These are phyloP conservation scores for Apodemia hepburni DNA, from an alignment of 2,888 invertebrate genomes.

Conservation along the genomic window DNA sequence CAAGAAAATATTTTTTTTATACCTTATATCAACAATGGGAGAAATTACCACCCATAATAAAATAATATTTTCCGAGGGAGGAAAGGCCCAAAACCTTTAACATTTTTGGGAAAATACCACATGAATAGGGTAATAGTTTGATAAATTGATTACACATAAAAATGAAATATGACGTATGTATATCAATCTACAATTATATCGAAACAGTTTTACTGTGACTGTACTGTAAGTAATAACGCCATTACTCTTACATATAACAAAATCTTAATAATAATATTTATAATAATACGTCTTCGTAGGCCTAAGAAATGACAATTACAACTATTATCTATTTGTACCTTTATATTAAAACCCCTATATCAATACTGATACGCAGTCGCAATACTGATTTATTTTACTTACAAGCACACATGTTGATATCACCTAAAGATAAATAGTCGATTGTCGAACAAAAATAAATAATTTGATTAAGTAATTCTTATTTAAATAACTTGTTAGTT, in stretches of 20 bases:
- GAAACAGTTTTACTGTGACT: background rate
- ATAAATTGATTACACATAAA: too few species aligned
- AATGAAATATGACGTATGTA: background rate
- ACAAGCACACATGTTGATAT: background rate
- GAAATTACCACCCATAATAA: too few species aligned
- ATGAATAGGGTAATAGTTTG: too few species aligned
- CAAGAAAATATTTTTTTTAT: too few species aligned
- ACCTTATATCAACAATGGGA: too few species aligned
- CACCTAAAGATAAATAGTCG: background rate
- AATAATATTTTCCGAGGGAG: too few species aligned
- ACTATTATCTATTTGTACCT: conserved; percentile 2
- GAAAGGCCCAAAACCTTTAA: too few species aligned
- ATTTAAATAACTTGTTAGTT: conserved; percentile 12
- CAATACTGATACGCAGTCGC: background rate
- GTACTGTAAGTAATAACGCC: conserved; percentile 6
- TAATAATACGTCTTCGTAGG: conserved; percentile 6
- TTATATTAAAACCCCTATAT: background rate
- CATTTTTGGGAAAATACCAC: too few species aligned
- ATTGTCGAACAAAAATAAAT: conserved; percentile 6
- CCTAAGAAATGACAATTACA: background rate
- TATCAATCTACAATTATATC: background rate
- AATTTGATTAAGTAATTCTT: background rate
- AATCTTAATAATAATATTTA: background rate
- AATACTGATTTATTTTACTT: background rate
- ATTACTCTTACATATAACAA: background rate